These are phyloP conservation scores for Leptodactylus fuscus DNA, from an alignment of 2,113 vertebrate species.

Conservation along the genomic window DNA sequence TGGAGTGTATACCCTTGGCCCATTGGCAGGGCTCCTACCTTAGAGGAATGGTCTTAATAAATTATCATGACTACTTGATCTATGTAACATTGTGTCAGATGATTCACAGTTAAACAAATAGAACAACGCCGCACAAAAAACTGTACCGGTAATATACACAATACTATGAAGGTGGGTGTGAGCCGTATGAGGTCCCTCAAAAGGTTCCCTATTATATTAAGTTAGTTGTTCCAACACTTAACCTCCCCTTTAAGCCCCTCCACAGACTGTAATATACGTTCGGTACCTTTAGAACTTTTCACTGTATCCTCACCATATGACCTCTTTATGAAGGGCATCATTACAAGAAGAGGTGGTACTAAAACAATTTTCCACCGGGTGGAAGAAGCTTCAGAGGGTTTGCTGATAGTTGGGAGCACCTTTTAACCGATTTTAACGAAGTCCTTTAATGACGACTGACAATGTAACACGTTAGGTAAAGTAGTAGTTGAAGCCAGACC, in stretches of 20 bases:
- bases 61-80: not conserved
- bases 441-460: too few species aligned
- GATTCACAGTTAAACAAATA: not conserved
- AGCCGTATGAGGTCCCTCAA: not conserved
- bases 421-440: not conserved
- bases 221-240: not conserved
- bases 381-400: not conserved
- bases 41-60: not conserved
- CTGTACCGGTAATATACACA: not conserved
- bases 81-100: not conserved
- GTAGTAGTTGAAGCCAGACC: not conserved
- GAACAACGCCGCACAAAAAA: not conserved
- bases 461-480: not conserved
- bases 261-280: too few species aligned
- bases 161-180: not conserved
- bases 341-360: not conserved
- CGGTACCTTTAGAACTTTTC: too few species aligned
- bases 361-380: too few species aligned
- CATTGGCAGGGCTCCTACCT: too few species aligned
- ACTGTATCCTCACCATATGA: not conserved
- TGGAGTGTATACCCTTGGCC: too few species aligned
- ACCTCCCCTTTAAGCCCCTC: not conserved
- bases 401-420: not conserved
- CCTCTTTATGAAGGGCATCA: not conserved
- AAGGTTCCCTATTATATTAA: not conserved